Percentiles rank a stretch among this genome's conserved stretches.
phyloP scores from a whole-genome alignment of 1,140 invertebrate genomes.

The Drosophila sulfurigaster region DNA sequence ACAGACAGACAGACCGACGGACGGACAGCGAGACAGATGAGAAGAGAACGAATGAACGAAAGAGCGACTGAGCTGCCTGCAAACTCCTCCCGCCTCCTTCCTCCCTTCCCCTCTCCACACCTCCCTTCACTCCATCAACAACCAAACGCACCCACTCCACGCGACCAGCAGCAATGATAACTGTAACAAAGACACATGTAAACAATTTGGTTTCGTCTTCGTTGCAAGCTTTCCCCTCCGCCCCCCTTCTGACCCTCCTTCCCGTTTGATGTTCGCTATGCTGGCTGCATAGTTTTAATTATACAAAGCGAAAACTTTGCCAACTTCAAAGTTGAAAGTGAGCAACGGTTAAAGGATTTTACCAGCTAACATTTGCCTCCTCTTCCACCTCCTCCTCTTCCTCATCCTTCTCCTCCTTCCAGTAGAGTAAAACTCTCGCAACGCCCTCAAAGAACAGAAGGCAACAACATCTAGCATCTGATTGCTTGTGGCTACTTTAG shows the following conservation, averaged over 20 bases:
- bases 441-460: not conserved
- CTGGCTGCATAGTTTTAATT: constrained; percentile 73
- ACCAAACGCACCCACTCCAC: not conserved
- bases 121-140: not conserved
- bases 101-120: not conserved
- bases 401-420: no score
- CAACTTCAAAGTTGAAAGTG: constrained; percentile 48
- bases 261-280: not conserved
- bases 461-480: constrained; percentile 1
- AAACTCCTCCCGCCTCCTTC: not conserved
- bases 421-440: not conserved
- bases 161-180: constrained; percentile 62
- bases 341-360: constrained; percentile 48
- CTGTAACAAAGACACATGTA: constrained; percentile 81
- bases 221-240: not conserved
- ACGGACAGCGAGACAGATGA: constrained; percentile 11
- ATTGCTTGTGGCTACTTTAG: constrained; percentile 1
- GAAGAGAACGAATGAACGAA: not conserved
- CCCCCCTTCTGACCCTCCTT: no score
- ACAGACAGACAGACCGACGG: not conserved
- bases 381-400: not conserved
- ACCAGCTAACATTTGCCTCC: constrained; percentile 9
- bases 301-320: constrained; percentile 78
- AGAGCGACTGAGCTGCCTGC: constrained; percentile 29
- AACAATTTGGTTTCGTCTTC: constrained; percentile 76